Evolutionary conservation across 2,113 vertebrate species (phyloP).

Genomic region (Circaetus cinerascens): DNA sequence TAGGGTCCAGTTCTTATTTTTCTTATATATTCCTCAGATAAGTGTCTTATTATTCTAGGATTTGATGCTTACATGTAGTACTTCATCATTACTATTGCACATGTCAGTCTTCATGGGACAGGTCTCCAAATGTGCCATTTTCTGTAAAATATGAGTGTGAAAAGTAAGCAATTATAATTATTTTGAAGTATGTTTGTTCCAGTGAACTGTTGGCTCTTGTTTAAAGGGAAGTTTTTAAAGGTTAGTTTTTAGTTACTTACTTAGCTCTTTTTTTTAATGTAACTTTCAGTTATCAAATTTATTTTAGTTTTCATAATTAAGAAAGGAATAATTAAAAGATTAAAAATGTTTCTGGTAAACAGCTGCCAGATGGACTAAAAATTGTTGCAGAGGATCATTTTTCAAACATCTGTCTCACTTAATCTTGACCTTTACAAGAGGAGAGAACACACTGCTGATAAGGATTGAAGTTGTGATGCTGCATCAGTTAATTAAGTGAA

Average conservation of each 20-base stretch:
- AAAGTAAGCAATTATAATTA: not conserved
- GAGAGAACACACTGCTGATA: not conserved
- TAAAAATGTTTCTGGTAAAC: not conserved
- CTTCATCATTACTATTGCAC: not conserved
- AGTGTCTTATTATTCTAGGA: not conserved
- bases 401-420: not conserved
- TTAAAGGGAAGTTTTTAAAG: not conserved
- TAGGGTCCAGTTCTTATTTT: not conserved
- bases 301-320: not conserved
- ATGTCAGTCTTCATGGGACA: not conserved
- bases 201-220: not conserved
- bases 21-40: not conserved
- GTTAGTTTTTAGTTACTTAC: not conserved
- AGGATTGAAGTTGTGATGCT: not conserved
- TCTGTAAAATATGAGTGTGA: not conserved
- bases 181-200: not conserved
- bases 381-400: not conserved
- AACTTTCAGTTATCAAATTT: not conserved
- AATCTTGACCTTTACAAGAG: not conserved
- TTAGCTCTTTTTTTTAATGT: not conserved
- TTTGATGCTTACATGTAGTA: not conserved
- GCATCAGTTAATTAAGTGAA: not conserved
- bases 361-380: not conserved
- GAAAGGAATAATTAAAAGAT: not conserved
- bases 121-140: not conserved